Percentiles rank a stretch among this genome's conserved stretches.
phyloP scores from a whole-genome alignment of 2,113 vertebrate species.

The Gnathonemus echidnorhynchus region DNA sequence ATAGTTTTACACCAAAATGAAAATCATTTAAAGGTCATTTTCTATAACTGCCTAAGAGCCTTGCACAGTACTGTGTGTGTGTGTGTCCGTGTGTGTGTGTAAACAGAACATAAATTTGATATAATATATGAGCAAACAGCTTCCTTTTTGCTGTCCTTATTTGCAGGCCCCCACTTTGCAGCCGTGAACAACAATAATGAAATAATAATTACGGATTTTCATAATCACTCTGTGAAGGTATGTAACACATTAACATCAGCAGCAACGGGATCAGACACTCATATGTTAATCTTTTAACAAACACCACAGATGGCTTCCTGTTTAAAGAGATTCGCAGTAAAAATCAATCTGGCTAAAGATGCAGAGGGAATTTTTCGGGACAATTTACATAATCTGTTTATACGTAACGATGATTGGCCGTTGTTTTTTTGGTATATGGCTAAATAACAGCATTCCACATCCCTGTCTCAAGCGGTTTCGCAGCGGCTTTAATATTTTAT shows the following conservation, averaged over 20 bases:
- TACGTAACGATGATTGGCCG: not conserved
- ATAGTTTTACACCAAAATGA: not conserved
- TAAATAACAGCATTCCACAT: not conserved
- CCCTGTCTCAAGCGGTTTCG: not conserved
- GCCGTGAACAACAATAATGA: slow-evolving; percentile 98
- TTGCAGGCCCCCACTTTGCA: slow-evolving; percentile 81
- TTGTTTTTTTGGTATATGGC: not conserved
- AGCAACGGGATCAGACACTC: not conserved
- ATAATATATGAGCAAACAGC: not conserved
- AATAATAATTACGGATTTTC: slow-evolving; percentile 96
- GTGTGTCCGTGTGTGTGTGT: not conserved
- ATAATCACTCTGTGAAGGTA: slow-evolving; percentile 98
- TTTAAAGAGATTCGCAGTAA: not conserved
- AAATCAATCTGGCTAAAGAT: not conserved
- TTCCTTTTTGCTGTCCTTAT: not conserved
- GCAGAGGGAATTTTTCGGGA: not conserved
- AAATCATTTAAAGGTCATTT: not conserved
- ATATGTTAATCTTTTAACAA: not conserved
- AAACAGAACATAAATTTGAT: not conserved
- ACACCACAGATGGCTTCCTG: not conserved
- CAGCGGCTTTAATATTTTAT: not conserved
- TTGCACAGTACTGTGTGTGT: not conserved
- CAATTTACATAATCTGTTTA: not conserved
- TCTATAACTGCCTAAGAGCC: not conserved
- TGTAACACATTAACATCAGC: not conserved